Conservation (phyloP, 2,113 vertebrate species). For the Recurvirostra avosetta region DNA sequence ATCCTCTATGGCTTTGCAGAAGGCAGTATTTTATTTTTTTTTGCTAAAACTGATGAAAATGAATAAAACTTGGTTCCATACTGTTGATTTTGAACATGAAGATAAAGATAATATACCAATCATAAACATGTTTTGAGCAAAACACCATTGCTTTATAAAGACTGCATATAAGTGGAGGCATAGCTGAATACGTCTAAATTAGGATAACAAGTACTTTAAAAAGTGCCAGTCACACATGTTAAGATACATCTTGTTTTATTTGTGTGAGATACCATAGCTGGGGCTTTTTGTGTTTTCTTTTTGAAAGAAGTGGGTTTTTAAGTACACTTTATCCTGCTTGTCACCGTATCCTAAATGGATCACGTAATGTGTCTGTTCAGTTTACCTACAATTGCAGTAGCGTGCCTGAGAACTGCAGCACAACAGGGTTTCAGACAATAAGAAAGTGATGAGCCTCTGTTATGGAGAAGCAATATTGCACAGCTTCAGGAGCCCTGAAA, state of each 20-base stretch:
- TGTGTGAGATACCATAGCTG: not conserved
- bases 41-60: too few species aligned
- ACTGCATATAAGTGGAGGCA: not conserved
- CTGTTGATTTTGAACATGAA: not conserved
- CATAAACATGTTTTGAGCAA: not conserved
- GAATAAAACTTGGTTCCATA: not conserved
- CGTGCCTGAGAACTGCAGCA: accelerated
- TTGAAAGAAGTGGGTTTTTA: not conserved
- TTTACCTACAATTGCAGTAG: not conserved
- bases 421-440: not conserved
- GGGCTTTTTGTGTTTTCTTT: not conserved
- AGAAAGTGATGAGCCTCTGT: not conserved
- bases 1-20: not conserved
- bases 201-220: not conserved
- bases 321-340: not conserved
- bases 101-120: not conserved
- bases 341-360: not conserved
- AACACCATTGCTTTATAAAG: not conserved
- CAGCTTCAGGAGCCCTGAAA: not conserved
- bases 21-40: not conserved
- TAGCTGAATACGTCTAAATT: not conserved
- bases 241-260: not conserved
- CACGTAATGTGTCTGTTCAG: not conserved
- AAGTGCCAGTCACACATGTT: not conserved
- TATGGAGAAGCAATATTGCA: not conserved